A percentile compares a stretch with the other conserved stretches of the same genome.
These are phyloP conservation scores for Apostichopus parvimensis DNA, from an alignment of 35 echinoderm and acorn worm species.

Conservation along the genomic window DNA sequence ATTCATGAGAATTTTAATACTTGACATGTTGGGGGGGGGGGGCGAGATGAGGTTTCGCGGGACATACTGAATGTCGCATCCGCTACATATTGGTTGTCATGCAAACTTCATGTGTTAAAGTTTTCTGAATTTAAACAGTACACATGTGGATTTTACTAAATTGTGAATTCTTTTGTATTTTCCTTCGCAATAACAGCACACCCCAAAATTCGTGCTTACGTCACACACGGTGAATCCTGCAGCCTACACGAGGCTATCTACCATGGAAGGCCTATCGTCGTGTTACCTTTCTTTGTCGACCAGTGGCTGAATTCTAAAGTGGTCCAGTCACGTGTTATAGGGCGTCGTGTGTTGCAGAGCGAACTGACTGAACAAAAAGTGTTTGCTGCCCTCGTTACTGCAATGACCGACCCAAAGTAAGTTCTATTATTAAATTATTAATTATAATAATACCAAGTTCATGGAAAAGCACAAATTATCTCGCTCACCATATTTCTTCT, in stretches of 20 bases:
- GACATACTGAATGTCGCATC: too few species aligned
- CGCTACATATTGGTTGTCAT: too few species aligned
- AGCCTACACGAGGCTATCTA: conserved; percentile 44
- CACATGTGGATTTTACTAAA: too few species aligned
- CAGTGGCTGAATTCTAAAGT: conserved; percentile 47
- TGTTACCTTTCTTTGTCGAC: conserved; percentile 36
- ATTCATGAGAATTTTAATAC: too few species aligned
- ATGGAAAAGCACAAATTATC: conserved; percentile 4
- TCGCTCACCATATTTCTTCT: not conserved
- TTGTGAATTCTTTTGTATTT: not conserved
- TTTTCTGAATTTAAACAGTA: too few species aligned
- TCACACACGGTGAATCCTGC: conserved; percentile 46
- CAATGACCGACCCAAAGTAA: conserved; percentile 62
- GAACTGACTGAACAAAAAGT: conserved; percentile 45
- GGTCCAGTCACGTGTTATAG: conserved; percentile 9
- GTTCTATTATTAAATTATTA: not conserved
- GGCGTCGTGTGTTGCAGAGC: conserved; percentile 6
- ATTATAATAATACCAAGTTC: not conserved
- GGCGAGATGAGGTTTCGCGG: too few species aligned
- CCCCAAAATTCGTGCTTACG: conserved; percentile 42
- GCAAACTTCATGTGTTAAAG: too few species aligned
- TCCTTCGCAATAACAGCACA: conserved; percentile 17
- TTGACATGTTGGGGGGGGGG: too few species aligned
- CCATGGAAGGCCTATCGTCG: conserved; percentile 36
- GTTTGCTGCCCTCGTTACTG: conserved; percentile 47